Percentiles rank a stretch among this genome's conserved stretches.
Evolutionary conservation across 2,888 invertebrate species (phyloP).

Genomic region (Cheilosia impressa): DNA sequence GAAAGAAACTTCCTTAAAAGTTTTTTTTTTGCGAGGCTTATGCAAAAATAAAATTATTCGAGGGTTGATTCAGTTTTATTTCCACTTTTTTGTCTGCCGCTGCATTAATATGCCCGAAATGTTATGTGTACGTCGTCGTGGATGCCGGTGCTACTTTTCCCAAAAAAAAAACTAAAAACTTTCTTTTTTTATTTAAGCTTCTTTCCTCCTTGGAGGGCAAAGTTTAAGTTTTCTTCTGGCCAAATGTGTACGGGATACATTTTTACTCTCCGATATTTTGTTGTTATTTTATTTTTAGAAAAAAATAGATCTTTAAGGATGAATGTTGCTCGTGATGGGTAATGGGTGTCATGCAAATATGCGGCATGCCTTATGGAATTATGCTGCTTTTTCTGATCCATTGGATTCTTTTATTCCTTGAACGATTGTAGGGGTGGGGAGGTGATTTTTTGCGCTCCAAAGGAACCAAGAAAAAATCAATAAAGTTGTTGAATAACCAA

Average conservation of each 20-base stretch:
- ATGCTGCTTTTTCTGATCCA: constrained; percentile 66
- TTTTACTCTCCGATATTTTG: constrained; percentile 18
- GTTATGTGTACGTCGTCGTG: constrained; percentile 35
- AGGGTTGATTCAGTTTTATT: constrained; percentile 64
- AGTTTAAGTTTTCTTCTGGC: constrained; percentile 64
- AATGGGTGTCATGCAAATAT: constrained; percentile 68
- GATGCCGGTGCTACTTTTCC: constrained; percentile 33
- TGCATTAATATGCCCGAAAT: constrained; percentile 68
- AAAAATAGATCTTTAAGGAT: constrained; percentile 39
- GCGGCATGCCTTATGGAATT: constrained; percentile 71
- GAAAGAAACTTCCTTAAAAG: constrained; percentile 50
- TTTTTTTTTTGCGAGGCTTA: constrained; percentile 25
- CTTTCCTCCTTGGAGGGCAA: constrained; percentile 46
- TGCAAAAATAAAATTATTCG: constrained; percentile 48
- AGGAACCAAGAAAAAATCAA: constrained; percentile 46
- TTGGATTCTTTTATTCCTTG: constrained; percentile 43
- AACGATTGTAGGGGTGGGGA: not conserved
- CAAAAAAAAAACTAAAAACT: constrained; percentile 47
- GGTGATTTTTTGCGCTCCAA: not conserved
- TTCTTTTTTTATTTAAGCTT: constrained; percentile 29
- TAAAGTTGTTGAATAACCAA: constrained; percentile 69
- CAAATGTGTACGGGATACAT: constrained; percentile 46
- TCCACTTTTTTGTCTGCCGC: constrained; percentile 52
- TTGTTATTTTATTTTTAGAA: constrained; percentile 9
- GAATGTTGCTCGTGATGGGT: constrained; percentile 37